These are phyloP conservation scores for Saccopteryx bilineata DNA, from an alignment of 2,113 vertebrate genomes.

Conservation along the genomic window DNA sequence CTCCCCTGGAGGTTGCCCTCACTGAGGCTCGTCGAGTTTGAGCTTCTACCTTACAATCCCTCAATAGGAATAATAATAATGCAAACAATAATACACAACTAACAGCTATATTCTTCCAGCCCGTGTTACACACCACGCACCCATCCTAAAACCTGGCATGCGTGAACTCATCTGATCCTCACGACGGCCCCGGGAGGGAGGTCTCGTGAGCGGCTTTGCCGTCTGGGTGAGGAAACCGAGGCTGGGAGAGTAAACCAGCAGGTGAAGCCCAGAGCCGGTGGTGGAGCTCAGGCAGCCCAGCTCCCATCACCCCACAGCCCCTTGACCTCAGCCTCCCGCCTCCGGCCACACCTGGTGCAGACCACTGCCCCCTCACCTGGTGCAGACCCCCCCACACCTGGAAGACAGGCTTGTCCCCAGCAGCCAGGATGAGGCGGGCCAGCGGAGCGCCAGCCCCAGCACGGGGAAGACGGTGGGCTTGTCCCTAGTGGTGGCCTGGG, in stretches of 20 bases:
- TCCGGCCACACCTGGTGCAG: not conserved
- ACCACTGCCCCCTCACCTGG: rapidly evolving
- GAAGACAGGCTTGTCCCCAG: not conserved
- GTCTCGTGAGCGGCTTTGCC: not conserved
- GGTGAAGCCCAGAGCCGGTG: not conserved
- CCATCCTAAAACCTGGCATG: not conserved
- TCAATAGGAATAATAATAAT: not conserved
- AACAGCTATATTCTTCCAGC: not conserved
- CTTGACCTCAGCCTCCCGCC: not conserved
- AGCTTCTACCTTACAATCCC: not conserved
- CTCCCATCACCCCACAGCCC: rapidly evolving
- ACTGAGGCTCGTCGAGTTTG: not conserved
- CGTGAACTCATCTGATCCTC: not conserved
- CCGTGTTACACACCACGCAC: not conserved
- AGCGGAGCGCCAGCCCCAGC: not conserved
- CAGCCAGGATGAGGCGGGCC: rapidly evolving
- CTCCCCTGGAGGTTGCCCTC: not conserved
- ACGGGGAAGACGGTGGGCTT: rapidly evolving
- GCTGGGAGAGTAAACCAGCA: not conserved
- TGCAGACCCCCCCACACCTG: not conserved
- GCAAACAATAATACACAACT: too few relatives aligned
- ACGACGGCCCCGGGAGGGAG: not conserved
- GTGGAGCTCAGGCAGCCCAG: not conserved
- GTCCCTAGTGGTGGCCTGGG: not conserved
- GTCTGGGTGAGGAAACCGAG: not conserved